Conservation (phyloP, 2,113 vertebrate species). For the Charina bottae region DNA sequence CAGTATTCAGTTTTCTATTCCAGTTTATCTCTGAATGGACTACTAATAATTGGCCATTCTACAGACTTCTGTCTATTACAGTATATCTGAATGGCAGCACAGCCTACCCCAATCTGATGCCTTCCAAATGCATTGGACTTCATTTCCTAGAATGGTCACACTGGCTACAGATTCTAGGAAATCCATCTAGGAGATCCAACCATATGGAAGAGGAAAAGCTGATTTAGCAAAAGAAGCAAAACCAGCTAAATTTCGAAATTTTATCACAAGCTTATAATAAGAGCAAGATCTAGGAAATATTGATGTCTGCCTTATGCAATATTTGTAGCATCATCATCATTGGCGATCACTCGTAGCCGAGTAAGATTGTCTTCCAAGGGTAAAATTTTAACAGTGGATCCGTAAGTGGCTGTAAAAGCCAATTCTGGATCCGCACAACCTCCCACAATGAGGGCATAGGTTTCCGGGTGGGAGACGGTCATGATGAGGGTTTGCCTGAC, state of each 20-base stretch:
- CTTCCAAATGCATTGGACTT: background rate
- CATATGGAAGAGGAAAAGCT: background rate
- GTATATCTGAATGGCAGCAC: background rate
- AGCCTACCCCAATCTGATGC: background rate
- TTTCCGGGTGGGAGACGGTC: too few relatives aligned
- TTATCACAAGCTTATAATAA: background rate
- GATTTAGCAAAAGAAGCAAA: background rate
- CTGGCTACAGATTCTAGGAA: background rate
- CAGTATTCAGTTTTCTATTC: slow-evolving; percentile 20
- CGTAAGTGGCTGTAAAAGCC: too few relatives aligned
- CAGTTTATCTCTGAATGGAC: slow-evolving; percentile 25
- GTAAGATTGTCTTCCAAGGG: too few relatives aligned
- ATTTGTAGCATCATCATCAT: too few relatives aligned
- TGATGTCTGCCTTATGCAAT: background rate
- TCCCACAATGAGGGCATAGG: too few relatives aligned
- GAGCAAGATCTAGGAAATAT: background rate
- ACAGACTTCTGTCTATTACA: background rate
- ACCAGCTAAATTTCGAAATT: background rate
- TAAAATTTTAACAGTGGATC: too few relatives aligned
- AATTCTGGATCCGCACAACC: too few relatives aligned
- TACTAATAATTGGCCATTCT: slow-evolving; percentile 4
- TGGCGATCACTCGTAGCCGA: too few relatives aligned
- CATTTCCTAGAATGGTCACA: background rate
- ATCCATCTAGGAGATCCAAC: background rate
- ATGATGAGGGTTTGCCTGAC: too few relatives aligned